phyloP scores from a whole-genome alignment of 1,140 invertebrate species.

The Danaus plexippus region DNA sequence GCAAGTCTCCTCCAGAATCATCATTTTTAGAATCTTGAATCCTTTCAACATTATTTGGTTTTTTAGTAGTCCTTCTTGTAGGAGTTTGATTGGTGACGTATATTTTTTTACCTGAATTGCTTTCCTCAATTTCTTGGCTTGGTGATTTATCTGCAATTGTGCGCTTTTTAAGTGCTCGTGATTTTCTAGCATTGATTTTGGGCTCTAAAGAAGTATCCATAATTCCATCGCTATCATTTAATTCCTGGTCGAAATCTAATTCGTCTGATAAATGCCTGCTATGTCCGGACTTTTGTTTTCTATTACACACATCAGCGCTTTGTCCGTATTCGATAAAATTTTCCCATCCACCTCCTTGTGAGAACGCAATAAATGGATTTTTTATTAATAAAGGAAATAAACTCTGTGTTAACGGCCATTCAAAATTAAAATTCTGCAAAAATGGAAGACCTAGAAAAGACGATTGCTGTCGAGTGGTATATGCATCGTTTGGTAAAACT shows the following conservation, averaged over 20 bases:
- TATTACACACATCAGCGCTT: slow-evolving; percentile 64
- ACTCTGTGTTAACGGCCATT: slow-evolving; percentile 58
- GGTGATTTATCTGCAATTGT: slow-evolving; percentile 27
- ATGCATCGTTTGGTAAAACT: slow-evolving; percentile 16
- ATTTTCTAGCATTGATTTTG: slow-evolving; percentile 32
- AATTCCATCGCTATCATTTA: slow-evolving; percentile 7
- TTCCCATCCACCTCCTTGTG: slow-evolving; percentile 62
- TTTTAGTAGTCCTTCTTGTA: slow-evolving; percentile 34
- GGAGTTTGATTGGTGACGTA: slow-evolving; percentile 32
- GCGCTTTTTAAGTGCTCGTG: slow-evolving; percentile 42
- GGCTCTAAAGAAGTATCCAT: slow-evolving; percentile 7
- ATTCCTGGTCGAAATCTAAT: slow-evolving; percentile 5
- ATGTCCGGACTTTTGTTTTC: slow-evolving; percentile 39
- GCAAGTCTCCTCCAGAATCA: slow-evolving; percentile 34
- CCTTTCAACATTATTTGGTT: slow-evolving; percentile 20
- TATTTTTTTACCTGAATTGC: slow-evolving; percentile 35
- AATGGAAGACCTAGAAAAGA: slow-evolving; percentile 21
- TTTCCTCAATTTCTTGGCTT: slow-evolving; percentile 28
- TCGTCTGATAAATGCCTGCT: slow-evolving; percentile 7
- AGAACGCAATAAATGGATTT: slow-evolving; percentile 70
- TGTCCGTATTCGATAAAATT: slow-evolving; percentile 75
- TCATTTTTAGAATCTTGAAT: slow-evolving; percentile 32
- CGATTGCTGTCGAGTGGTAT: slow-evolving; percentile 37
- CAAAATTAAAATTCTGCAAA: slow-evolving; percentile 37
- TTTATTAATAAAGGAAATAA: slow-evolving; percentile 73